These are phyloP conservation scores for Paragorgia papillata DNA, from an alignment of 92 coral and sea anemone species.

Conservation along the genomic window DNA sequence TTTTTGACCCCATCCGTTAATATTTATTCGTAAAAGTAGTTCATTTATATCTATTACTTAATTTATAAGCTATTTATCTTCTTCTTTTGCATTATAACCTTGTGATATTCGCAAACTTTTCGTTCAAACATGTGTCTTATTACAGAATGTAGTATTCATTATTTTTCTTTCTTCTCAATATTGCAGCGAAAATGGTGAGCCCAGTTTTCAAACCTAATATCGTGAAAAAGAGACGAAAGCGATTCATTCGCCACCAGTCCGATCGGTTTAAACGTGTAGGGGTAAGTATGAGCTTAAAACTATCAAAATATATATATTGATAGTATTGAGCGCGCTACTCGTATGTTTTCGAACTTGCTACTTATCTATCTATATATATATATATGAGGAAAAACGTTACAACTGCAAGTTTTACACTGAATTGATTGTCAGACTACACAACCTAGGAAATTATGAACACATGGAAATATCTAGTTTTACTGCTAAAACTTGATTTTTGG, in stretches of 20 bases:
- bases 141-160: not conserved
- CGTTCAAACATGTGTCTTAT: not conserved
- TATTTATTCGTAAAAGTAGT: not conserved
- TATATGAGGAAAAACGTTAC: too few relatives aligned
- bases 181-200: constrained; percentile 50
- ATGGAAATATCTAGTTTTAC: too few relatives aligned
- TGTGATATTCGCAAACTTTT: not conserved
- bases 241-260: constrained; percentile 97
- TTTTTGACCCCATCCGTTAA: not conserved
- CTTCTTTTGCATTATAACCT: not conserved
- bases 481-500: too few relatives aligned
- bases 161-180: not conserved
- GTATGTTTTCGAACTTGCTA: too few relatives aligned
- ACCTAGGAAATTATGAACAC: too few relatives aligned
- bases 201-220: constrained; percentile 60
- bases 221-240: constrained; percentile 87
- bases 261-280: constrained; percentile 86
- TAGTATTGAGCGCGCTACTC: too few relatives aligned
- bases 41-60: not conserved
- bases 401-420: too few relatives aligned
- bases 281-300: too few relatives aligned
- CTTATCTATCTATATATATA: too few relatives aligned
- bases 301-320: too few relatives aligned
- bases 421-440: too few relatives aligned
- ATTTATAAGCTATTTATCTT: not conserved